A percentile compares a stretch with the other conserved stretches of the same genome.
Evolutionary conservation across 2,113 vertebrate species (phyloP).

Genomic region (Elephantulus edwardii): DNA sequence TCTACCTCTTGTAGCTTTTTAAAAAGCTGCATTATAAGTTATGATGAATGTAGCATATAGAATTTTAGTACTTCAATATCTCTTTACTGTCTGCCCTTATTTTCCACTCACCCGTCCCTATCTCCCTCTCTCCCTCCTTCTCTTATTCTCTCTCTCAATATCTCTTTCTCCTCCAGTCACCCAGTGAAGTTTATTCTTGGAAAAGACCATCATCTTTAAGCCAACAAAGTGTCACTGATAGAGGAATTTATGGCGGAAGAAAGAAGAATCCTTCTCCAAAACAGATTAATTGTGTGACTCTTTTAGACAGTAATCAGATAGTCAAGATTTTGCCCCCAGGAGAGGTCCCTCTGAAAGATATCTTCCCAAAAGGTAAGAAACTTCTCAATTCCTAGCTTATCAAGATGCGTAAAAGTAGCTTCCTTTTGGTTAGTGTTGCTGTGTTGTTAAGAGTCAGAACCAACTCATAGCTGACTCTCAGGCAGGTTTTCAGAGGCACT

Average conservation of each 20-base stretch:
- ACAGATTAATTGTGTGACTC: slow-evolving; percentile 89
- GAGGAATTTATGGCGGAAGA: slow-evolving; percentile 84
- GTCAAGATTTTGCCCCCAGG: slow-evolving; percentile 90
- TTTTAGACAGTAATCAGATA: slow-evolving; percentile 92
- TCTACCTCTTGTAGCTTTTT: not conserved
- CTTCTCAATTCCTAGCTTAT: not conserved
- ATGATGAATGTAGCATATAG: not conserved
- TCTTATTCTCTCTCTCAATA: not conserved
- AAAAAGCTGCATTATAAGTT: not conserved
- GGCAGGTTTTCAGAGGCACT: too few relatives aligned
- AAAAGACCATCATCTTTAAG: slow-evolving; percentile 86
- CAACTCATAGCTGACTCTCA: too few relatives aligned
- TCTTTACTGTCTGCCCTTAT: too few relatives aligned
- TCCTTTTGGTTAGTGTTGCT: not conserved
- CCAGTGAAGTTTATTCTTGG: slow-evolving; percentile 95
- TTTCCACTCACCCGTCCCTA: too few relatives aligned
- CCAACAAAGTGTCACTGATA: slow-evolving; percentile 77
- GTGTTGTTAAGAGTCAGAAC: too few relatives aligned
- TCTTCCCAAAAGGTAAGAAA: slow-evolving; percentile 94
- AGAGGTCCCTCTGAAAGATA: slow-evolving; percentile 92
- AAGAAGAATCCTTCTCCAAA: slow-evolving; percentile 82
- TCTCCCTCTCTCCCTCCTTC: too few relatives aligned
- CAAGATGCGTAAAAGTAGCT: not conserved
- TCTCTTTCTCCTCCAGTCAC: slow-evolving; percentile 85
- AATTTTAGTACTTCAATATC: not conserved